Evolutionary conservation across 2,113 vertebrate species (phyloP).

Genomic region (Pelecanoides urinatrix): DNA sequence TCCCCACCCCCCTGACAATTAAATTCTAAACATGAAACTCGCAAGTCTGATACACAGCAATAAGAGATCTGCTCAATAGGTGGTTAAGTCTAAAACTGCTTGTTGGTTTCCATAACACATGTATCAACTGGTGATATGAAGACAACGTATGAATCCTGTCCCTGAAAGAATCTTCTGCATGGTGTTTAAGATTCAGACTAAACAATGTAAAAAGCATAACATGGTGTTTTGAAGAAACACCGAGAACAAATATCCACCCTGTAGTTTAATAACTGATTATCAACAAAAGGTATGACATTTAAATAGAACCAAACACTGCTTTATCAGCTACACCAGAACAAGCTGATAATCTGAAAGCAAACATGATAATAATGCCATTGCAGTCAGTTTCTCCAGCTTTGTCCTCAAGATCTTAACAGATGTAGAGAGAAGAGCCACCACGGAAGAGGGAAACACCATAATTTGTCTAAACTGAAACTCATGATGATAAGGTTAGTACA

Average conservation of each 20-base stretch:
- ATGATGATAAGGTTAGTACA: not conserved
- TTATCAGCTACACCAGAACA: not conserved
- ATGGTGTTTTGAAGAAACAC: not conserved
- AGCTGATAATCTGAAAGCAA: not conserved
- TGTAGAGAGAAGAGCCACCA: not conserved
- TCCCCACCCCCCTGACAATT: not conserved
- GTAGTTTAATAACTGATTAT: not conserved
- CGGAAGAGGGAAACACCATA: not conserved
- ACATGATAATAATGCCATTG: not conserved
- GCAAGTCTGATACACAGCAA: not conserved
- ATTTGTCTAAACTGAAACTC: not conserved
- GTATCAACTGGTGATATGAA: not conserved
- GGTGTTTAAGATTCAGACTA: not conserved
- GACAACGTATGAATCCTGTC: not conserved
- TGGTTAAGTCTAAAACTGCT: not conserved
- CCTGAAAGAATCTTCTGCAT: not conserved
- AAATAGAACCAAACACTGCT: not conserved
- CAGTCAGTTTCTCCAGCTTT: not conserved
- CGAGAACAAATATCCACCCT: not conserved
- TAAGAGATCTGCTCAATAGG: not conserved
- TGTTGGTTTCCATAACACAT: not conserved
- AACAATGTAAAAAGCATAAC: not conserved
- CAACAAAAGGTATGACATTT: not conserved
- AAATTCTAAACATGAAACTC: not conserved
- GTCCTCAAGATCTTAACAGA: not conserved